These are phyloP conservation scores for Drosophila bocqueti DNA, from an alignment of 1,140 invertebrate genomes.

Conservation along the genomic window DNA sequence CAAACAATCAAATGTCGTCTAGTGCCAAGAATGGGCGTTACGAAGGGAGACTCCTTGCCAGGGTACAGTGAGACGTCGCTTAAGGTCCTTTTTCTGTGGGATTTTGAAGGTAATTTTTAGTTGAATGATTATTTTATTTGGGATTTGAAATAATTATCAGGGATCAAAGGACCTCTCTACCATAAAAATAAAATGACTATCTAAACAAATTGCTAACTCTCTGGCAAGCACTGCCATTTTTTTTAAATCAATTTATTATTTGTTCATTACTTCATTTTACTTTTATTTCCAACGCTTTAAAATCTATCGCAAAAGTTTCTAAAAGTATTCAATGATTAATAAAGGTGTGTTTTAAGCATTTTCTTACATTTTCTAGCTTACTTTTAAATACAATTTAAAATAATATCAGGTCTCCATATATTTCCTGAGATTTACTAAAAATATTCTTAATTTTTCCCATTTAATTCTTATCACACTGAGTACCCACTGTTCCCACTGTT, in stretches of 20 bases:
- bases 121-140: background rate
- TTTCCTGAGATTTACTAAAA: background rate
- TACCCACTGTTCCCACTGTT: too few species aligned
- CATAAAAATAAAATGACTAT: background rate
- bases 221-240: background rate
- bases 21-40: constrained; percentile 51
- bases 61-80: constrained; percentile 4
- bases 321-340: background rate
- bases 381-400: background rate
- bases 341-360: background rate
- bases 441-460: too few species aligned
- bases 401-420: too few species aligned
- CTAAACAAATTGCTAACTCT: background rate
- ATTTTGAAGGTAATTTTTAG: background rate
- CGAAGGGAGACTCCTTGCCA: constrained; percentile 8
- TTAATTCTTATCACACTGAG: too few species aligned
- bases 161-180: background rate
- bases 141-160: background rate
- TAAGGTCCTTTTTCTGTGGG: background rate
- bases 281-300: background rate
- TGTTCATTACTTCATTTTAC: background rate
- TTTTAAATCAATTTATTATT: background rate
- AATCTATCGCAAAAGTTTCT: background rate
- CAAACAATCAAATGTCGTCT: constrained; percentile 66
- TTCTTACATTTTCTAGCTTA: background rate